Evolutionary conservation across 2,888 invertebrate genomes (phyloP).

Genomic region (Sinopyrophorus schimmeli): DNA sequence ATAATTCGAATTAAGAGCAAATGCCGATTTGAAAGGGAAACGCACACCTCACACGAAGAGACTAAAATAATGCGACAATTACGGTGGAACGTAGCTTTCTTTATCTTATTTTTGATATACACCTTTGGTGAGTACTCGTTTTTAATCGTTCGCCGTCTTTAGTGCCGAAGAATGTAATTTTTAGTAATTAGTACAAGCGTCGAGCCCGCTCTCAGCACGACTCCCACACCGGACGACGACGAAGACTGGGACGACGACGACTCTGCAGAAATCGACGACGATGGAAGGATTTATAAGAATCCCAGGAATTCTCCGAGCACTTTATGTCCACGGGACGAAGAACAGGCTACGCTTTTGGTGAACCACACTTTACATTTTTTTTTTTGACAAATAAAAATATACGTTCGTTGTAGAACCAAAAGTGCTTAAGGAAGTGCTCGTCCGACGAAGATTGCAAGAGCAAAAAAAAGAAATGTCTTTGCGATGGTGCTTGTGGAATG

Average conservation of each 20-base stretch:
- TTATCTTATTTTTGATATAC: no score
- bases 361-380: conserved; percentile 20
- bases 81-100: no score
- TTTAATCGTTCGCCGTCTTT: no score
- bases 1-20: no score
- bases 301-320: conserved; percentile 86
- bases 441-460: conserved; percentile 96
- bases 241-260: conserved; percentile 54
- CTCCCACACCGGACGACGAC: conserved; percentile 54
- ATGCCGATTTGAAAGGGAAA: no score
- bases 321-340: conserved; percentile 83
- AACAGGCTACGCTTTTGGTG: conserved; percentile 77
- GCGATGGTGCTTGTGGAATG: conserved; percentile 96
- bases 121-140: no score
- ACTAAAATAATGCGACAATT: no score
- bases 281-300: conserved; percentile 83
- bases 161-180: no score
- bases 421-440: conserved; percentile 89
- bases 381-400: neutral
- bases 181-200: conserved; percentile 3
- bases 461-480: conserved; percentile 94
- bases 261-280: conserved; percentile 70
- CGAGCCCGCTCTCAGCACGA: conserved; percentile 14
- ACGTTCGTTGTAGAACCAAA: conserved; percentile 69
- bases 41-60: no score